Percentiles rank a stretch among this genome's conserved stretches.
phyloP scores from a whole-genome alignment of 2,113 vertebrate genomes.

The Aptenodytes patagonicus region DNA sequence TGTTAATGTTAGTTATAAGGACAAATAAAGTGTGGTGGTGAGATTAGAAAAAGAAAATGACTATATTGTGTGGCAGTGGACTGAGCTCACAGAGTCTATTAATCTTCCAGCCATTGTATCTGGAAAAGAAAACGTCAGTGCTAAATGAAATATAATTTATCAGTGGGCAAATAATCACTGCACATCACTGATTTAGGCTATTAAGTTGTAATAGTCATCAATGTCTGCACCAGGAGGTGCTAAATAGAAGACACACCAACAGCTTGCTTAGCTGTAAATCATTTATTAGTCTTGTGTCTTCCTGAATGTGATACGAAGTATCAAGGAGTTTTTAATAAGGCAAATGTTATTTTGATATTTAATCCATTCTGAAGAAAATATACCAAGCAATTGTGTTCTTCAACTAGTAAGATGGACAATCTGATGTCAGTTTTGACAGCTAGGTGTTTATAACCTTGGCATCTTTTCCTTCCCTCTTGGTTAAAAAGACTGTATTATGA shows the following conservation, averaged over 20 bases:
- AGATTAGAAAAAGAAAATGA: background rate
- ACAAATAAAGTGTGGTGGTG: background rate
- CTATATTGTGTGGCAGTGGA: background rate
- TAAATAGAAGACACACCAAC: background rate
- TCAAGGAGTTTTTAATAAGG: background rate
- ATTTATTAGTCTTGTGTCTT: background rate
- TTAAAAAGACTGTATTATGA: background rate
- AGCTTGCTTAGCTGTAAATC: background rate
- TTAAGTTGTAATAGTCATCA: background rate
- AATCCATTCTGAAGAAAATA: background rate
- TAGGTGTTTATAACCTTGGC: background rate
- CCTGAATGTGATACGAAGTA: background rate
- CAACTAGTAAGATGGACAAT: background rate
- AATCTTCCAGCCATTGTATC: background rate
- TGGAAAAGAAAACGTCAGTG: background rate
- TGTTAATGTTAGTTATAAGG: background rate
- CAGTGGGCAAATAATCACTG: background rate
- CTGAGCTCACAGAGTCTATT: background rate
- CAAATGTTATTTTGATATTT: background rate
- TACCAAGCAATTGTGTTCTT: background rate
- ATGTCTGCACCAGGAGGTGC: background rate
- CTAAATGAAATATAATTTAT: background rate
- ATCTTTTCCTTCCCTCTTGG: background rate
- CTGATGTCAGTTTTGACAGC: background rate
- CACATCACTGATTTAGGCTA: background rate